These are phyloP conservation scores for Platysternon megacephalum DNA, from an alignment of 2,113 vertebrate genomes.

Conservation along the genomic window DNA sequence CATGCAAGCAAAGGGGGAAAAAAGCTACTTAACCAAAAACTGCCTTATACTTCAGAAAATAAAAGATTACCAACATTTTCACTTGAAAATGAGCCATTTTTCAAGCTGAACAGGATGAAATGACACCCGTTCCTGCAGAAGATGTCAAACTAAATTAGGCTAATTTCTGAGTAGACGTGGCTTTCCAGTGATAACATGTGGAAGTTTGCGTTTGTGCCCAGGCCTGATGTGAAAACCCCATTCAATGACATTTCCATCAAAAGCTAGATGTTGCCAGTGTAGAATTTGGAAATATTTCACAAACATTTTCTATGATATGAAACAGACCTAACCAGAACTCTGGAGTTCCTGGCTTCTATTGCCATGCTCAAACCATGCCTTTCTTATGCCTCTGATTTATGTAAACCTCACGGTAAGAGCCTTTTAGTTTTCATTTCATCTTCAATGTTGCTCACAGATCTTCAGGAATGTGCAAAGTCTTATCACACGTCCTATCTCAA, in stretches of 20 bases:
- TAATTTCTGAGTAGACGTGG: not conserved
- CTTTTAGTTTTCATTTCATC: not conserved
- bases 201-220: fast-evolving
- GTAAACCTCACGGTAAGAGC: not conserved
- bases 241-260: not conserved
- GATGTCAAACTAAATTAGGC: not conserved
- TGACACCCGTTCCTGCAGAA: not conserved
- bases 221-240: not conserved
- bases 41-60: not conserved
- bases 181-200: not conserved
- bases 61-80: not conserved
- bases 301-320: fast-evolving
- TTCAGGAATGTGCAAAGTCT: not conserved
- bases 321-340: not conserved
- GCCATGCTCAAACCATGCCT: not conserved
- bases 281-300: fast-evolving
- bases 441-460: not conserved
- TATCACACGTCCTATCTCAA: slow-evolving; percentile 16
- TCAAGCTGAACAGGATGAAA: not conserved
- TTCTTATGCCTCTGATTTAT: not conserved
- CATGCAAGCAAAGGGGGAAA: not conserved
- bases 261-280: fast-evolving
- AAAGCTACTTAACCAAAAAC: not conserved
- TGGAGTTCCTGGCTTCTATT: not conserved
- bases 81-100: not conserved